phyloP scores from a whole-genome alignment of 2,888 invertebrate genomes.

The Lasius fuliginosus region DNA sequence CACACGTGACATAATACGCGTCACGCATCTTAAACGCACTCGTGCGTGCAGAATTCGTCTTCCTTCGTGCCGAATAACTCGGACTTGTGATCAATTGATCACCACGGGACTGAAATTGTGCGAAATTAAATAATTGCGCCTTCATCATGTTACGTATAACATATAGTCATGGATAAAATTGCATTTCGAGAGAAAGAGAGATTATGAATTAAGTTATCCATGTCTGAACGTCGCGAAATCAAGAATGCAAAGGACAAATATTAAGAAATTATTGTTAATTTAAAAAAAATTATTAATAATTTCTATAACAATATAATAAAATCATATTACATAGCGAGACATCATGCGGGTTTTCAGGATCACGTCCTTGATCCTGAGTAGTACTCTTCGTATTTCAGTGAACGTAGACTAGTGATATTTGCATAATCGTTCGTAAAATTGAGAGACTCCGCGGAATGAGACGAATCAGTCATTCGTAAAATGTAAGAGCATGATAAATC shows the following conservation, averaged over 20 bases:
- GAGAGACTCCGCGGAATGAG: neutral
- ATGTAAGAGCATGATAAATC: conserved; percentile 34
- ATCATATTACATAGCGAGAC: neutral
- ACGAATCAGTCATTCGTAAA: conserved; percentile 34
- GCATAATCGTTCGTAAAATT: conserved; percentile 26
- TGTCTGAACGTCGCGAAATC: neutral
- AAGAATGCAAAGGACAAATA: neutral
- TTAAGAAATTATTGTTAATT: neutral
- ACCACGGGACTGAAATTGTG: neutral
- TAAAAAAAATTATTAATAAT: neutral
- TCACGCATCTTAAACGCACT: conserved; percentile 31
- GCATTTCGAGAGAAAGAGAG: neutral
- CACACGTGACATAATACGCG: conserved; percentile 59
- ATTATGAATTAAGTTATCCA: neutral
- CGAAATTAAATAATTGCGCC: neutral
- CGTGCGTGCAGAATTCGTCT: neutral
- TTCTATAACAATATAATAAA: neutral
- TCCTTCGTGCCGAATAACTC: neutral
- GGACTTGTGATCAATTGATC: neutral
- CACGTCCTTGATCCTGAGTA: neutral
- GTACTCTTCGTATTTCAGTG: neutral
- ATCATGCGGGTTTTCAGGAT: neutral
- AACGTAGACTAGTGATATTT: neutral
- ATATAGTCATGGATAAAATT: neutral
- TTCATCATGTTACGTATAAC: neutral